Conservation (phyloP, 2,888 invertebrate genomes). For the Troilus luridus region DNA sequence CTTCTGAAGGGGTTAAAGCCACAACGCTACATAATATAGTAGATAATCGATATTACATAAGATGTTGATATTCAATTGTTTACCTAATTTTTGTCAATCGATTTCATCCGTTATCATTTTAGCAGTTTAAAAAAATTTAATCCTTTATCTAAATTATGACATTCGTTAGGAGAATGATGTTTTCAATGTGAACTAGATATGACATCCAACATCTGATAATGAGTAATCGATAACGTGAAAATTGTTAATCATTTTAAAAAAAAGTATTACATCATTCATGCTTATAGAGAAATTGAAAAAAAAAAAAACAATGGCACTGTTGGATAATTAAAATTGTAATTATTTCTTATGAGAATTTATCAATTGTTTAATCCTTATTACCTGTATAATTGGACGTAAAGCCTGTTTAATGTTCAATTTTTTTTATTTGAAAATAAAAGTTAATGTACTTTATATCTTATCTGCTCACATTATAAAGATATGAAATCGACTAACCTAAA, state of each 20-base stretch:
- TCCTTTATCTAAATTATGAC: slow-evolving; percentile 15
- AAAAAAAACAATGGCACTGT: not conserved
- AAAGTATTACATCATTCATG: not conserved
- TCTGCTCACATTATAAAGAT: no score
- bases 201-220: not conserved
- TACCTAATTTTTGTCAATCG: not conserved
- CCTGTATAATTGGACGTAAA: not conserved
- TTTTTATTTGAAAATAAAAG: no score
- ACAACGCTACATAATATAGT: not conserved
- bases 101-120: not conserved
- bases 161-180: slow-evolving; percentile 30
- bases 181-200: not conserved
- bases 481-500: no score
- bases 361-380: not conserved
- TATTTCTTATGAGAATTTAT: not conserved
- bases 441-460: no score
- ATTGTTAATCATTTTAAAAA: not conserved
- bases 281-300: not conserved
- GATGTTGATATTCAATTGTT: not conserved
- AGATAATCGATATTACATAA: not conserved
- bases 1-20: slow-evolving; percentile 1
- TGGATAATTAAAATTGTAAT: not conserved
- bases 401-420: no score
- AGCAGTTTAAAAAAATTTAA: not conserved
- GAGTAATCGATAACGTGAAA: not conserved